These are phyloP conservation scores for Stictocephala bisonia DNA, from an alignment of 2,888 invertebrate genomes.

Conservation along the genomic window DNA sequence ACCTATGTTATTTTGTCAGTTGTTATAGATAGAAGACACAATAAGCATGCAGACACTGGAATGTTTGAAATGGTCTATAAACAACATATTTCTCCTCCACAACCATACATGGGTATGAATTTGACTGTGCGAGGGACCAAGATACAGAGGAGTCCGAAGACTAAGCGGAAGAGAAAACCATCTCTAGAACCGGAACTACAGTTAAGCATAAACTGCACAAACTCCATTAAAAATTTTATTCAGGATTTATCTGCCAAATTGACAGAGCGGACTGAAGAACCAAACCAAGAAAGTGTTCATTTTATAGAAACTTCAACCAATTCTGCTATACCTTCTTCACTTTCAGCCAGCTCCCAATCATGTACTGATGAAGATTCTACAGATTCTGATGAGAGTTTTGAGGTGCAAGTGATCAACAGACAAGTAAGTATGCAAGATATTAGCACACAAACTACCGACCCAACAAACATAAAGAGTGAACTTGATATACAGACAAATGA, in stretches of 20 bases:
- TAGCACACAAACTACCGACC: constrained; percentile 3
- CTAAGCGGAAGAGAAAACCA: constrained; percentile 43
- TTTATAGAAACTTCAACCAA: background rate
- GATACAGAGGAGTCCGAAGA: constrained; percentile 61
- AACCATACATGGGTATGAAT: constrained; percentile 82
- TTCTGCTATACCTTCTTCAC: background rate
- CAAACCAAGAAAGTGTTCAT: background rate
- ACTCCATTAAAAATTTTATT: constrained; percentile 38
- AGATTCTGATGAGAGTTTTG: constrained; percentile 23
- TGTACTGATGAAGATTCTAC: constrained; percentile 17
- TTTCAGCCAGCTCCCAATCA: background rate
- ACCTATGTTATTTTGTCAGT: constrained; percentile 68
- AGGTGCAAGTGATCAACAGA: constrained; percentile 5
- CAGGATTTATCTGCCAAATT: constrained; percentile 22
- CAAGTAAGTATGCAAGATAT: background rate
- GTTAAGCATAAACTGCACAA: constrained; percentile 1
- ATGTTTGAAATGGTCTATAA: constrained; percentile 83
- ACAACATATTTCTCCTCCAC: constrained; percentile 80
- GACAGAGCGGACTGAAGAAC: background rate
- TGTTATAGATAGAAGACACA: constrained; percentile 78
- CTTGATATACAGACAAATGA: background rate
- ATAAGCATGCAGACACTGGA: constrained; percentile 82
- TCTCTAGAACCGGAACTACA: constrained; percentile 25
- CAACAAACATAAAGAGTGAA: background rate
- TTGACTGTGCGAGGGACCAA: constrained; percentile 76